Evolutionary conservation across 2,888 invertebrate genomes (phyloP), one percentile per base, ranked within the genome.

Genomic region (Celastrina argiolus): DNA sequence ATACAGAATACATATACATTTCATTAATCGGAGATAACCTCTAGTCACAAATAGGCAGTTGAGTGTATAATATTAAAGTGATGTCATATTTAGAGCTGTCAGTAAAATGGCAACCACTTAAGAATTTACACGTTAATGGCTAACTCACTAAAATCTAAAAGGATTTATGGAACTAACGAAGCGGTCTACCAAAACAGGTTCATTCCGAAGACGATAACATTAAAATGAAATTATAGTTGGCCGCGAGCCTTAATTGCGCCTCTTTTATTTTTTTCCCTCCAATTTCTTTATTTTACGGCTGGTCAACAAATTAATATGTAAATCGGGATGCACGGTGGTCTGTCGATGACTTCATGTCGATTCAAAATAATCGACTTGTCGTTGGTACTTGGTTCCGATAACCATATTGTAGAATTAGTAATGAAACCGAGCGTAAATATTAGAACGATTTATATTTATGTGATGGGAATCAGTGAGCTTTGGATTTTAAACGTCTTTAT

Each of bases 281-380:
- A 84, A 89, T 89, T 88, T 88, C 88, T 90, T 89, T 87, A 89
- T 89, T 89, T 89, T 85, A 89, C 85, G 82, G 84, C 80, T 80
- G 81, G 81, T 84, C 85, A 88, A 85, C 87, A 84, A 85, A 89
- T 89, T 89, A 87, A 87, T 87, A 90, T 91, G 90, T 85, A 83
- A 90, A 91, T 91, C 81, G 81, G 76, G 78, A 75, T 75, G 81
- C 83, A 78, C 81, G 88, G 90, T 89, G 90, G 90, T 91, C 84
- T 71, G 74, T 75, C 75, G 78, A 78, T 73, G 70, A 72, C 72
- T 76, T 72, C 69, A 72, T 74, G 71, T 74, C 74, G 74, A 77
- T 75, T 73, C 74, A 75, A 72, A 73, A 72, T 73, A 73, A 74
- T 74, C 70, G 68, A 69, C 69, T 68, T 65, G 65, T 45, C 65